Percentiles rank a stretch among this genome's conserved stretches.
Conservation (phyloP, 2,113 vertebrate species). For the Oxyruncus cristatus region DNA sequence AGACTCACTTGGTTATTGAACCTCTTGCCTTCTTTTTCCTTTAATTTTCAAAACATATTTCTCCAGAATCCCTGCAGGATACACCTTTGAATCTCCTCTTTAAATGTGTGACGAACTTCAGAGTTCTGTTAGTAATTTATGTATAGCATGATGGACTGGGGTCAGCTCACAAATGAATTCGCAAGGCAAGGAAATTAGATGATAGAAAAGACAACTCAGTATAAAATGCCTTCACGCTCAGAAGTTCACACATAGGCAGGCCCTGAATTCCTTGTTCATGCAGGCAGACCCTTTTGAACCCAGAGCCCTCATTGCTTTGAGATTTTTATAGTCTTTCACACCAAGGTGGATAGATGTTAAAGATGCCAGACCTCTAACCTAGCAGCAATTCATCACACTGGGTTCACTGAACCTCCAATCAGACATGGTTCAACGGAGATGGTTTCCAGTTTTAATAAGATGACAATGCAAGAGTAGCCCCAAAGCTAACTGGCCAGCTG, state of each 20-base stretch:
- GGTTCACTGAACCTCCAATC: not conserved
- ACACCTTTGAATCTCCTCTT: not conserved
- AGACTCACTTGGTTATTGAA: not conserved
- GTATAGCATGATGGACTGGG: not conserved
- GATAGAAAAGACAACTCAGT: not conserved
- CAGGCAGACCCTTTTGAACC: not conserved
- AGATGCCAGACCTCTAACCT: conserved; percentile 37
- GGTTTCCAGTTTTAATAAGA: not conserved
- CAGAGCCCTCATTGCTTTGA: not conserved
- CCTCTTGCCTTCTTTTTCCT: not conserved
- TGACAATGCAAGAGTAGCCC: not conserved
- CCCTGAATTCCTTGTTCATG: not conserved
- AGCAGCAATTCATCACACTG: conserved; percentile 18
- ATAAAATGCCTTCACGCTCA: not conserved
- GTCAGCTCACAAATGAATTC: conserved; percentile 32
- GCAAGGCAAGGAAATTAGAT: conserved; percentile 11
- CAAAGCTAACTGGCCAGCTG: not conserved
- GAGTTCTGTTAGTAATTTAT: conserved; percentile 38
- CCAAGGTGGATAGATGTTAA: not conserved
- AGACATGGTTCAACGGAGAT: not conserved
- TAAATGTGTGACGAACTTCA: conserved; percentile 38
- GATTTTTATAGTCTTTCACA: not conserved
- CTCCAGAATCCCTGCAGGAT: conserved; percentile 7
- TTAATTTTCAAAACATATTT: not conserved
- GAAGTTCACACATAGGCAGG: not conserved